Evolutionary conservation across 2,888 invertebrate genomes (phyloP).

Genomic region (Peribatodes rhomboidaria): DNA sequence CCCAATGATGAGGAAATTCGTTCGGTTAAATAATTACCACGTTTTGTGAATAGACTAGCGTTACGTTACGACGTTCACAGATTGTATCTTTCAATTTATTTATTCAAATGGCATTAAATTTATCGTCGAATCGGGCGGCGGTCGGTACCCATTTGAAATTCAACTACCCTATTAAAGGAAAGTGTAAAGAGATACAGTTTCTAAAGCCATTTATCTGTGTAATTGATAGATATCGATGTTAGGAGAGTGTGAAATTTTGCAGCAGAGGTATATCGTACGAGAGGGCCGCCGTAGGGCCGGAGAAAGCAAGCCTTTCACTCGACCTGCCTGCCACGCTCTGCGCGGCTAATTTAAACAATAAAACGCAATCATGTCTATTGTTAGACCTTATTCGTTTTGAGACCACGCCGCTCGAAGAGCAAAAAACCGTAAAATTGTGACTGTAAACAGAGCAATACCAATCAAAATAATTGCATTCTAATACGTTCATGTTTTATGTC

Average conservation of each 20-base stretch:
- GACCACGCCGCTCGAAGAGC: conserved; percentile 43
- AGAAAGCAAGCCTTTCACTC: conserved; percentile 85
- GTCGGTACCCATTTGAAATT: conserved; percentile 40
- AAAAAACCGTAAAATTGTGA: conserved; percentile 45
- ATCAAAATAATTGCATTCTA: conserved; percentile 36
- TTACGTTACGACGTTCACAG: conserved; percentile 13
- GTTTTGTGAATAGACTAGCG: conserved; percentile 16
- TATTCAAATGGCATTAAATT: conserved; percentile 42
- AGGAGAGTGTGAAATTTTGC: conserved; percentile 81
- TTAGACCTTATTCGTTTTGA: conserved; percentile 54
- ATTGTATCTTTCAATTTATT: conserved; percentile 33
- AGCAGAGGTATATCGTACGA: conserved; percentile 70
- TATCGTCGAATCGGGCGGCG: conserved; percentile 30
- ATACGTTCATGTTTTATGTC: conserved; percentile 29
- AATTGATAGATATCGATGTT: conserved; percentile 72
- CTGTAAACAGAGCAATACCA: conserved; percentile 40
- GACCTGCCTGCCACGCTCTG: conserved; percentile 62
- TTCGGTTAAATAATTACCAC: conserved; percentile 30
- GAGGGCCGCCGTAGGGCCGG: conserved; percentile 82
- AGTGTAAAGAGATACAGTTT: conserved; percentile 62
- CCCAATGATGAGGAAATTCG: conserved; percentile 50
- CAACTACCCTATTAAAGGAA: conserved; percentile 54
- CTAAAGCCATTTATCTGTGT: conserved; percentile 71
- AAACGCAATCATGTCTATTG: conserved; percentile 68
- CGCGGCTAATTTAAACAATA: conserved; percentile 75